Base-by-base conservation (phyloP, 2,888 invertebrate species). In the Bhutanitis thaidina region DNA sequence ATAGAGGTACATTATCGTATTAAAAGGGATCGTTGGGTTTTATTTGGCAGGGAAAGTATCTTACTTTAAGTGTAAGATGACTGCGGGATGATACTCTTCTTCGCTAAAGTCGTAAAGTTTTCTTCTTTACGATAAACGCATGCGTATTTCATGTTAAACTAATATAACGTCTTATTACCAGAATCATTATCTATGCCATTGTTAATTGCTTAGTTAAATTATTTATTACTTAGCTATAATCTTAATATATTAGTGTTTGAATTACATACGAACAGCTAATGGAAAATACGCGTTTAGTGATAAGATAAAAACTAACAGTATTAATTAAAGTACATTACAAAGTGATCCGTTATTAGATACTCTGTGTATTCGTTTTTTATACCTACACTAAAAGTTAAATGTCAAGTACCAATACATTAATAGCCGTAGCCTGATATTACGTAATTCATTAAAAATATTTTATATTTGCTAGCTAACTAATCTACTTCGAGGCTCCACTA, bases 1-100 rank as follows among this genome's bases (percentile, higher is more conserved):
- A 88, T 89, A 89, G 87, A 88, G 80, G 70, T 78, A 79, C 77
- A 85, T 84, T 82, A 82, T 80, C 75, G 83, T 85, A 84, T 85
- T 87, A 85, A 81, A 83, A 86, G 74, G 83, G 83, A 80, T 81
- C 71, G 73, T 64, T 69, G 71, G 73, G 72, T 74, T 75, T 76
- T 74, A 74, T 76, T 73, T 64, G 65, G 67, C 62, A 58, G 63
- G 64, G 55, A 65, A 62, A 65, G 67, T 64, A 67, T 58, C 64
- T 60, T 57, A 58, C 57, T 59, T 57, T 50, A 56, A 56, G 49
- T 55, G 53, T 54, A 44, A 13, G 34, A 34, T 12, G n/a, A 32
- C 43, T 9, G 9, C 29, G n/a, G 13, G 27, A 38, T 43, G 16
- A 36, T 7, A 49, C 4, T 15, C 8, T 32, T n/a, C 15, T 32